Evolutionary conservation across 1,140 invertebrate genomes (phyloP).

Genomic region (Pollicipes pollicipes): DNA sequence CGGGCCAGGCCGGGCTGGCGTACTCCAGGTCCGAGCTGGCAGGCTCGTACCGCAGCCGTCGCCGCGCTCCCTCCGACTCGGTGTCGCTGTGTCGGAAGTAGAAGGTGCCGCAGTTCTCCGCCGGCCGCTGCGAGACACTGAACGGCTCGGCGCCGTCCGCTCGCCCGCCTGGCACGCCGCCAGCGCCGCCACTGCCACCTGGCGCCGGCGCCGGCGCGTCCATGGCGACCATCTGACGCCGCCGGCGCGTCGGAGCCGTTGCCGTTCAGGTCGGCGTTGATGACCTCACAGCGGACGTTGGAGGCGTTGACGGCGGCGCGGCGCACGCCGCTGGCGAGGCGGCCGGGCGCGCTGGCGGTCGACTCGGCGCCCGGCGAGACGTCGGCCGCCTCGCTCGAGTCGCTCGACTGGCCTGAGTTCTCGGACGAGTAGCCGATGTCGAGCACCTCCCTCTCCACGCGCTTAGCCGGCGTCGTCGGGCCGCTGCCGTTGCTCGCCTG

Average conservation of each 20-base stretch:
- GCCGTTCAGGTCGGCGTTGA: too few species aligned
- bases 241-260: too few species aligned
- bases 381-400: not conserved
- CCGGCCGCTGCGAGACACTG: not conserved
- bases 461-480: not conserved
- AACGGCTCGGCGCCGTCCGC: not conserved
- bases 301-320: not conserved
- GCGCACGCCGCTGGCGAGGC: not conserved
- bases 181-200: not conserved
- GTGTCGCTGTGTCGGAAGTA: conserved; percentile 9
- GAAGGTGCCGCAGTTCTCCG: conserved; percentile 11
- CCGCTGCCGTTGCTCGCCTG: not conserved
- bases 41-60: not conserved
- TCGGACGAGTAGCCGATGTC: not conserved
- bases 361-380: not conserved
- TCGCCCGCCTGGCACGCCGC: not conserved
- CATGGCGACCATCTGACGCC: not conserved
- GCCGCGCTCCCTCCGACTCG: not conserved
- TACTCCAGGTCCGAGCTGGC: not conserved
- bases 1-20: not conserved
- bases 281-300: too few species aligned
- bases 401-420: not conserved
- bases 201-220: not conserved
- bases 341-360: not conserved
- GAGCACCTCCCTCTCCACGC: not conserved